Conservation (phyloP, 2,888 invertebrate genomes). For the Lordiphosa fenestrarum region DNA sequence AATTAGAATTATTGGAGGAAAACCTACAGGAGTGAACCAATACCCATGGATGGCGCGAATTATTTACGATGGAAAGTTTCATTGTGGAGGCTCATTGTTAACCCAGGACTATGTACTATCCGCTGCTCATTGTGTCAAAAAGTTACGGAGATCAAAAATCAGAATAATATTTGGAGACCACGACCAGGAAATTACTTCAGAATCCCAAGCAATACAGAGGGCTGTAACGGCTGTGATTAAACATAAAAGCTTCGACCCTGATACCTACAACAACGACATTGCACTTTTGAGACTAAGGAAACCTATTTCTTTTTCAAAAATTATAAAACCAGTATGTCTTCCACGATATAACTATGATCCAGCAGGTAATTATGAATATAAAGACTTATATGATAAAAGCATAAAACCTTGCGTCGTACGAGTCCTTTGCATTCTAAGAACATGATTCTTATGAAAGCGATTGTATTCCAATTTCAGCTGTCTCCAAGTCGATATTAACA, state of each 20-base stretch:
- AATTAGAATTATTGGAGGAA: conserved; percentile 92
- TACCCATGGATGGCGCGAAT: conserved; percentile 94
- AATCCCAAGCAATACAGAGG: conserved; percentile 90
- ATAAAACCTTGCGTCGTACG: too few species aligned
- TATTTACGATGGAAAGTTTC: conserved; percentile 93
- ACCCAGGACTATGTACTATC: conserved; percentile 92
- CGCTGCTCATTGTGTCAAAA: conserved; percentile 91
- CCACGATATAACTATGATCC: conserved; percentile 82
- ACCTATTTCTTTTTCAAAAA: conserved; percentile 86
- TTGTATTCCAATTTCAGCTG: too few species aligned
- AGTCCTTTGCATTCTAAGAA: too few species aligned
- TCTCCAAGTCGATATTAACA: too few species aligned
- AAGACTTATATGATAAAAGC: too few species aligned
- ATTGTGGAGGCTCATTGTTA: conserved; percentile 91
- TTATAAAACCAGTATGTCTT: conserved; percentile 86
- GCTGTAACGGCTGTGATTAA: conserved; percentile 89
- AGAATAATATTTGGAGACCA: conserved; percentile 91
- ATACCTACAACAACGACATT: conserved; percentile 93
- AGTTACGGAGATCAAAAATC: conserved; percentile 89
- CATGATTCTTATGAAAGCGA: too few species aligned
- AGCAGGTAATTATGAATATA: conserved; percentile 81
- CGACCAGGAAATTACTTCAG: conserved; percentile 89
- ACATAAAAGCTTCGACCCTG: conserved; percentile 91
- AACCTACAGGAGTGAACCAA: conserved; percentile 89
- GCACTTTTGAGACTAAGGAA: conserved; percentile 89